Evolutionary conservation across 2,797 vertebrate genomes (phyloP).

Genomic region (Valencia hispanica): DNA sequence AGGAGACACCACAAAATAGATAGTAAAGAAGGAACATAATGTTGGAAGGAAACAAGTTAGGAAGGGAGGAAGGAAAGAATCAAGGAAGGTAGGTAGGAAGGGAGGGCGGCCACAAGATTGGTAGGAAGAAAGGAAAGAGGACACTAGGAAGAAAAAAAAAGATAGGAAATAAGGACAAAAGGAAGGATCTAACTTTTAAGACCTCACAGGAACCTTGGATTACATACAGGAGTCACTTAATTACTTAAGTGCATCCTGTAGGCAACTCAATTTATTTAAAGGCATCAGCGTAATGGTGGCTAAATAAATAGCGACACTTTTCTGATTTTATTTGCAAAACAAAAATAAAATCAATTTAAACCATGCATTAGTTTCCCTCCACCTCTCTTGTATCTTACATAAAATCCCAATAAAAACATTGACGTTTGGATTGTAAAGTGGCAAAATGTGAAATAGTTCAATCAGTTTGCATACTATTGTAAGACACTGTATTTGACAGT

Average conservation of each 20-base stretch:
- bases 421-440: not conserved
- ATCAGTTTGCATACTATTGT: not conserved
- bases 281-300: not conserved
- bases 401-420: not conserved
- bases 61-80: not conserved
- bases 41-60: not conserved
- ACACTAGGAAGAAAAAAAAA: not conserved
- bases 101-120: too few relatives aligned
- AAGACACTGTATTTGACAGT: constrained; percentile 12
- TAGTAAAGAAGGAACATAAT: not conserved
- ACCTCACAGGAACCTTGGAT: not conserved
- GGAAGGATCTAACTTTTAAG: not conserved
- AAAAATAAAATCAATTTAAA: not conserved
- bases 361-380: not conserved
- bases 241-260: not conserved
- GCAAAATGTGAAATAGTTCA: not conserved
- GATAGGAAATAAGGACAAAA: not conserved
- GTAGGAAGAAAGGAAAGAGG: not conserved
- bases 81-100: not conserved
- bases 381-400: not conserved
- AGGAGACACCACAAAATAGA: not conserved
- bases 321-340: not conserved
- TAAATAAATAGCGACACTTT: not conserved
- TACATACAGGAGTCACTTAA: not conserved
- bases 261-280: not conserved